A percentile compares a stretch with the other conserved stretches of the same genome.
Evolutionary conservation across 2,888 invertebrate genomes (phyloP).

Genomic region (Coecobrya sp.): DNA sequence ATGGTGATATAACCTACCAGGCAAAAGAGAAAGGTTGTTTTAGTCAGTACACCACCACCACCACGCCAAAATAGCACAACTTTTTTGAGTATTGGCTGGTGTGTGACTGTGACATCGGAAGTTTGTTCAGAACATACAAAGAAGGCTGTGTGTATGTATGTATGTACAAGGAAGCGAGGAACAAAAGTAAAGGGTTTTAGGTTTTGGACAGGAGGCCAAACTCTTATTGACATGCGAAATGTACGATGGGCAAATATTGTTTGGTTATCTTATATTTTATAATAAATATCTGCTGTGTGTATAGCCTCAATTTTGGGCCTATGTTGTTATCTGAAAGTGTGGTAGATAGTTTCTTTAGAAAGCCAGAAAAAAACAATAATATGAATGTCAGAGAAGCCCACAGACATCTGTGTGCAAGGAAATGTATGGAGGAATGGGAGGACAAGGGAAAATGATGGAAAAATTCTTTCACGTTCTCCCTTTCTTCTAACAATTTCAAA

Average conservation of each 20-base stretch:
- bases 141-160: background rate
- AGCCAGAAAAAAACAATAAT: background rate
- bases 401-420: background rate
- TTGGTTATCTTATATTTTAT: background rate
- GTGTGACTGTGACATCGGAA: constrained; percentile 53
- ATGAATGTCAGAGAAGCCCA: background rate
- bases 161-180: background rate
- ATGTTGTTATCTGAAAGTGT: background rate
- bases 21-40: background rate
- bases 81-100: constrained; percentile 21
- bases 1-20: background rate
- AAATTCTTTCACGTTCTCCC: constrained; percentile 19
- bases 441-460: constrained; percentile 14
- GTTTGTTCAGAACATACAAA: constrained; percentile 34
- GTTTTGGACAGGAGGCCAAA: constrained; percentile 61
- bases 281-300: background rate
- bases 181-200: constrained; percentile 7
- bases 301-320: background rate
- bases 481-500: constrained; percentile 1
- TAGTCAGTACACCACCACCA: too few species aligned
- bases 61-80: background rate
- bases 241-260: constrained; percentile 19
- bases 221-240: constrained; percentile 63
- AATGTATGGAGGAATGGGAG: background rate
- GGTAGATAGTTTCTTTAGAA: background rate